Percentiles rank a stretch among this genome's conserved stretches.
These are phyloP conservation scores for Alaudala cheleensis DNA, from an alignment of 2,113 vertebrate species.

Conservation along the genomic window DNA sequence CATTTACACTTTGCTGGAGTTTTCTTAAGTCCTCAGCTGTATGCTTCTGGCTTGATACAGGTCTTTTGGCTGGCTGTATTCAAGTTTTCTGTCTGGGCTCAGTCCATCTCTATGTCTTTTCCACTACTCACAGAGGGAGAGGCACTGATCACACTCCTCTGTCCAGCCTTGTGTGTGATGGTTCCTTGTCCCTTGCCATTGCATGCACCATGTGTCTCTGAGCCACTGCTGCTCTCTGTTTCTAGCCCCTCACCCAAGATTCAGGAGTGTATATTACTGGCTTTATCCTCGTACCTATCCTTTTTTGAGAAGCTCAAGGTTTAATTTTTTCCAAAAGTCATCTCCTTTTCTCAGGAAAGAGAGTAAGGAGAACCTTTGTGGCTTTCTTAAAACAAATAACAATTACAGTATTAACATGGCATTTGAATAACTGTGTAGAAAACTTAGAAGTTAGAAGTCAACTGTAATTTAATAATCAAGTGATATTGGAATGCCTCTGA, in stretches of 20 bases:
- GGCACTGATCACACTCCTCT: background rate
- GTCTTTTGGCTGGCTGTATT: background rate
- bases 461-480: background rate
- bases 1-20: background rate
- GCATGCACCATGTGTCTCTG: fast-evolving
- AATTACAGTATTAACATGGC: background rate
- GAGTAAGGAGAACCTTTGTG: background rate
- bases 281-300: background rate
- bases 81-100: background rate
- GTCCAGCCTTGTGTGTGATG: background rate
- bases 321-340: background rate
- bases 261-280: background rate
- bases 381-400: background rate
- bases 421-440: background rate
- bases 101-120: background rate
- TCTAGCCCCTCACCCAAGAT: background rate
- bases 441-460: background rate
- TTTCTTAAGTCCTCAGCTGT: background rate
- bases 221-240: background rate
- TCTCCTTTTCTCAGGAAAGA: background rate
- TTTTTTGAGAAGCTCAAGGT: background rate
- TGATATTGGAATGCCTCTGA: background rate
- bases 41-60: background rate
- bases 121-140: background rate
- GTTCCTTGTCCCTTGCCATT: background rate